Percentiles rank a stretch among this genome's conserved stretches.
These are phyloP conservation scores for Drosophila putrida DNA, from an alignment of 2,888 invertebrate genomes.

Conservation along the genomic window DNA sequence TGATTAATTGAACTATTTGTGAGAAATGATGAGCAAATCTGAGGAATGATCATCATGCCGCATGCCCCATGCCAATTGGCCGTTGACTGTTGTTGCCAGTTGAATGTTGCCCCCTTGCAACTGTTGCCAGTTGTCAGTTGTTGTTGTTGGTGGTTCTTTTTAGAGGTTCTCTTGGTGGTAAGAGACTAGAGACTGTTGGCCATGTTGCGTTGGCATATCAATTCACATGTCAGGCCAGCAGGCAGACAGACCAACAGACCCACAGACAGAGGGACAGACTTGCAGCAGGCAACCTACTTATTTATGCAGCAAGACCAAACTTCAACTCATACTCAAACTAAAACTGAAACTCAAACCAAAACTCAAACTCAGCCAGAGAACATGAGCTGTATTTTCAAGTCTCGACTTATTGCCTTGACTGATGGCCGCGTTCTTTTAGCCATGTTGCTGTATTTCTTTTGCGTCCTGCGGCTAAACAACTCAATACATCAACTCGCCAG, in stretches of 20 bases:
- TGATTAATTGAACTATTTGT: conserved; percentile 79
- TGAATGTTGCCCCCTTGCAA: conserved; percentile 15
- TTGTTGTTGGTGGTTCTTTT: not conserved
- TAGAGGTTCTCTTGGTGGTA: conserved; percentile 12
- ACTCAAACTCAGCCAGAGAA: conserved; percentile 31
- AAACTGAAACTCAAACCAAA: conserved; percentile 8
- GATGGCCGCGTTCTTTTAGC: conserved; percentile 61
- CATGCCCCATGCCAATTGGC: conserved; percentile 63
- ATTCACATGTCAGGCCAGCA: conserved; percentile 73
- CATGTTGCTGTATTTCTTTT: conserved; percentile 12
- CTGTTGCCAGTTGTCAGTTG: conserved; percentile 38
- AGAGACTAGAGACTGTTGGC: conserved; percentile 51
- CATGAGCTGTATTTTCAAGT: conserved; percentile 13
- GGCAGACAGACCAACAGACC: conserved; percentile 43
- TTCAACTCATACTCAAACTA: conserved; percentile 29
- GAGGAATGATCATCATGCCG: conserved; percentile 44
- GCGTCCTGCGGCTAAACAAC: conserved; percentile 76
- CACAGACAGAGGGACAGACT: conserved; percentile 33
- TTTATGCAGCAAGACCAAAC: conserved; percentile 59
- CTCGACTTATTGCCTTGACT: conserved; percentile 59
- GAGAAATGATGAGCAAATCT: conserved; percentile 66
- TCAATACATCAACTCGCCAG: conserved; percentile 68
- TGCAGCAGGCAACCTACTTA: conserved; percentile 66
- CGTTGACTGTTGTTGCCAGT: conserved; percentile 43
- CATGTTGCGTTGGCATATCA: conserved; percentile 74